Conservation (phyloP, 2,113 vertebrate species). For the Silurus meridionalis region DNA sequence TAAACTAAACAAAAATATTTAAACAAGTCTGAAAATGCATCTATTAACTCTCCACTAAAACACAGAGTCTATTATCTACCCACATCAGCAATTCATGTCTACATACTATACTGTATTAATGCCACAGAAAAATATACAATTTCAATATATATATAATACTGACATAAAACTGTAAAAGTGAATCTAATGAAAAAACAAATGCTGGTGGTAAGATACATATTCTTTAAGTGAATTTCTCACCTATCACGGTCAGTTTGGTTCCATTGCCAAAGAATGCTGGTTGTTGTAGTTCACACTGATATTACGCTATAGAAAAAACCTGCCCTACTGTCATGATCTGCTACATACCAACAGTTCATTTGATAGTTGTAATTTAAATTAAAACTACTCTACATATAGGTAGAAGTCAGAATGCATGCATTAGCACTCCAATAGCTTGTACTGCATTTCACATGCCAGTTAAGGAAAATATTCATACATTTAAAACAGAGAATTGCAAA, state of each 20-base stretch:
- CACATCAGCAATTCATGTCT: neutral
- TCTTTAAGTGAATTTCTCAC: constrained; percentile 49
- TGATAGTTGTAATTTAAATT: neutral
- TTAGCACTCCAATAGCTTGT: neutral
- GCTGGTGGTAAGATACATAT: neutral
- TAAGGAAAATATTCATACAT: neutral
- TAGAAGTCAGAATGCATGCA: neutral
- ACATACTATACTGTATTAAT: neutral
- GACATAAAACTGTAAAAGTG: neutral
- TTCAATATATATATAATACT: neutral
- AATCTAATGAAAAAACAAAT: neutral
- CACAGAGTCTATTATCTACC: constrained; percentile 16
- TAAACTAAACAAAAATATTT: neutral
- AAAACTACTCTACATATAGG: neutral
- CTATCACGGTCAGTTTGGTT: constrained; percentile 76
- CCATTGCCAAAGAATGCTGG: constrained; percentile 71
- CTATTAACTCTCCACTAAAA: constrained; percentile 34
- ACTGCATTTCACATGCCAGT: neutral
- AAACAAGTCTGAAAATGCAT: neutral
- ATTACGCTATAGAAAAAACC: constrained; percentile 66
- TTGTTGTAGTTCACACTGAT: constrained; percentile 71
- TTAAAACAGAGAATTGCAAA: neutral
- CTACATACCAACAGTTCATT: neutral
- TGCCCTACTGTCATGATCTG: constrained; percentile 3
- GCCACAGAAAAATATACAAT: neutral